These are phyloP conservation scores for Ommatoiulus sabulosus DNA, from an alignment of 2,888 invertebrate genomes.

Conservation along the genomic window DNA sequence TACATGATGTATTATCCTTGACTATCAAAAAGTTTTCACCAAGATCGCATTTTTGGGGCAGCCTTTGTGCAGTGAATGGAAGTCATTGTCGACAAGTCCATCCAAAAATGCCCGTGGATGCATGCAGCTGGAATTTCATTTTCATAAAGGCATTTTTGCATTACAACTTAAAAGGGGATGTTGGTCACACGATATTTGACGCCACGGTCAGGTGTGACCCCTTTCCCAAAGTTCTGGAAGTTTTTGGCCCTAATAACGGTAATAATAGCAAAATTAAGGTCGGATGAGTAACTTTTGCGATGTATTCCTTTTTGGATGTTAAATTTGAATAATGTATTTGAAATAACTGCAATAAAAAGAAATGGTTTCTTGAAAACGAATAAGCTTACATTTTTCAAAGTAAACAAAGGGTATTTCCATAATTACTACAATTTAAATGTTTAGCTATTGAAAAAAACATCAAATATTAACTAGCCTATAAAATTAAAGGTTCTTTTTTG, in stretches of 20 bases:
- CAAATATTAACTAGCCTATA: no score
- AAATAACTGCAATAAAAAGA: no score
- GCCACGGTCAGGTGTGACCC: neutral
- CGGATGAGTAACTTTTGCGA: neutral
- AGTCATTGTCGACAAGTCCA: neutral
- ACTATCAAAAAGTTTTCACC: neutral
- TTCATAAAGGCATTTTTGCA: neutral
- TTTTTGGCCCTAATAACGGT: neutral
- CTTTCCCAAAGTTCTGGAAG: neutral
- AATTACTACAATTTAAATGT: no score
- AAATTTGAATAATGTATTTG: no score
- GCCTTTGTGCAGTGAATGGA: neutral
- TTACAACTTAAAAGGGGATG: neutral
- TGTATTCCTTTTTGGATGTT: no score
- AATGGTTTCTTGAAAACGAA: no score
- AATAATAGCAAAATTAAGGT: neutral
- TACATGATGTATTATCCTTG: constrained; percentile 8
- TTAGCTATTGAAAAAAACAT: no score
- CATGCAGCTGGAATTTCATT: neutral
- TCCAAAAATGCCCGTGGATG: neutral
- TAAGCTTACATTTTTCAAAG: no score
- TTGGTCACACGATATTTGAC: neutral
- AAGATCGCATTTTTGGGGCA: neutral
- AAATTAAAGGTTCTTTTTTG: no score
- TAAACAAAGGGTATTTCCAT: no score